These are phyloP conservation scores for Linurgus olivaceus DNA, from an alignment of 2,797 vertebrate genomes.

Conservation along the genomic window DNA sequence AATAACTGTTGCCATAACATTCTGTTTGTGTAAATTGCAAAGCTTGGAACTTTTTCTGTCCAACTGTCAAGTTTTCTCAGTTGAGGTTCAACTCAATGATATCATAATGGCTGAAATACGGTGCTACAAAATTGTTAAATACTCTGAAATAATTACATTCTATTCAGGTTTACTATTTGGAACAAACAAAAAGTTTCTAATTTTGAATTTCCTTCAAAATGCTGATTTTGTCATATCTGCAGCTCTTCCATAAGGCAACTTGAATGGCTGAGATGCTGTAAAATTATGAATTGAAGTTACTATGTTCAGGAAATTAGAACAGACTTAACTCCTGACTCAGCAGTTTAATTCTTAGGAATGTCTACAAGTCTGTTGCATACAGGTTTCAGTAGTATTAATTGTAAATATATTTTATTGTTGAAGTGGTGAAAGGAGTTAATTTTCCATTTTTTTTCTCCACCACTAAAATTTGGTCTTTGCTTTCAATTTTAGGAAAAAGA, in stretches of 20 bases:
- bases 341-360: not conserved
- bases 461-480: not conserved
- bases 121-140: not conserved
- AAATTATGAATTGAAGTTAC: not conserved
- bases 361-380: not conserved
- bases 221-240: not conserved
- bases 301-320: not conserved
- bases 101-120: not conserved
- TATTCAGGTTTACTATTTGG: not conserved
- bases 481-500: conserved; percentile 76
- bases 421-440: not conserved
- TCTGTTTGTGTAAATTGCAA: not conserved
- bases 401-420: not conserved
- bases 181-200: not conserved
- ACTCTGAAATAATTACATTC: not conserved
- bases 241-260: not conserved
- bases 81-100: not conserved
- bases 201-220: not conserved
- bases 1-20: accelerated
- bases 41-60: not conserved
- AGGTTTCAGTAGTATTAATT: not conserved
- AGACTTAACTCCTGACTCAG: not conserved
- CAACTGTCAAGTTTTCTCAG: not conserved
- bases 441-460: not conserved
- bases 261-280: not conserved